Evolutionary conservation across 2,888 invertebrate genomes (phyloP).

Genomic region (Drosophila basisetae): DNA sequence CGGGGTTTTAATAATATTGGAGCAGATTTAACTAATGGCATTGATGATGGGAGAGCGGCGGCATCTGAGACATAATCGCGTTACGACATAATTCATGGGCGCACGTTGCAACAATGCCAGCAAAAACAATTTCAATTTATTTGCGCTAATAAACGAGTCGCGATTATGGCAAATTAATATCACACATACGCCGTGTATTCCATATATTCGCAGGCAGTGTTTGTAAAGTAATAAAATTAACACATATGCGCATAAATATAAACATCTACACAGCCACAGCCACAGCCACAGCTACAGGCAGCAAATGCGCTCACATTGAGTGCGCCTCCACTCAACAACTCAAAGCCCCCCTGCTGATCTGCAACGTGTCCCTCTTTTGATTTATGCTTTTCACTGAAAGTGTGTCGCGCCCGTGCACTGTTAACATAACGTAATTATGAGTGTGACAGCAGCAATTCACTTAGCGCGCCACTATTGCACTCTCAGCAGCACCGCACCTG

Average conservation of each 20-base stretch:
- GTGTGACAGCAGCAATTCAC: slow-evolving; percentile 59
- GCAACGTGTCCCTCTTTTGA: slow-evolving; percentile 11
- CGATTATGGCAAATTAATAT: slow-evolving; percentile 70
- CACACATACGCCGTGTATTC: slow-evolving; percentile 52
- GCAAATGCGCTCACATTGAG: slow-evolving; percentile 50
- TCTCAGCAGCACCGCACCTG: slow-evolving; percentile 4
- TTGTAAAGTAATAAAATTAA: slow-evolving; percentile 75
- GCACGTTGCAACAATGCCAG: slow-evolving; percentile 25
- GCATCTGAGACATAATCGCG: not conserved
- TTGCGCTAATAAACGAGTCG: slow-evolving; percentile 54
- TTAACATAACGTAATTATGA: slow-evolving; percentile 61
- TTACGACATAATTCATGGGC: slow-evolving; percentile 30
- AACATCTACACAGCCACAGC: slow-evolving; percentile 29
- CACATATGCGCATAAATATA: slow-evolving; percentile 74
- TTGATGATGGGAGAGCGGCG: not conserved
- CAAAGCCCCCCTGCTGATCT: too few relatives aligned
- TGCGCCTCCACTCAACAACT: not conserved
- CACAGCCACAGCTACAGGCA: not conserved
- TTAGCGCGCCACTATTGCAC: slow-evolving; percentile 46
- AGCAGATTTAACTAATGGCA: slow-evolving; percentile 39
- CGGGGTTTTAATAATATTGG: slow-evolving; percentile 17
- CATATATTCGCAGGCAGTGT: slow-evolving; percentile 25
- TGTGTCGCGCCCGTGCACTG: slow-evolving; percentile 13
- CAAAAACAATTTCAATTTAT: slow-evolving; percentile 55
- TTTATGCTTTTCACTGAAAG: slow-evolving; percentile 47